These are phyloP conservation scores for Rachycentron canadum DNA, from an alignment of 2,797 vertebrate species.

Conservation along the genomic window DNA sequence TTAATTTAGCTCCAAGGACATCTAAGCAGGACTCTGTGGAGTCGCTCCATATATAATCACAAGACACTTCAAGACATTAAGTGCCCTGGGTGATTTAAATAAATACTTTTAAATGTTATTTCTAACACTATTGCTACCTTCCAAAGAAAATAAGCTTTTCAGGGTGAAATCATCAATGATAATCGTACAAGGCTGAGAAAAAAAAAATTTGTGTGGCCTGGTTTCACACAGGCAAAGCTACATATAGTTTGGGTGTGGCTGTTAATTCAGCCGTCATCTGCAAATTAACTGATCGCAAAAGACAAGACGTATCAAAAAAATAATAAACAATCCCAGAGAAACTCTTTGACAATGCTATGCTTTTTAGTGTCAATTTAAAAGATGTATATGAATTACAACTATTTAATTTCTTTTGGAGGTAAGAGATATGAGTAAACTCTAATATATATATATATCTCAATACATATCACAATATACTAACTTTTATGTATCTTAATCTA, in stretches of 20 bases:
- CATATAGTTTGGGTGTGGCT: neutral
- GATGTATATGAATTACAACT: too few relatives aligned
- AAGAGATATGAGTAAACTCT: neutral
- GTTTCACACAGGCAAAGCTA: neutral
- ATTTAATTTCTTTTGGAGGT: too few relatives aligned
- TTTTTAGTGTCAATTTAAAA: neutral
- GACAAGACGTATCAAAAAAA: neutral
- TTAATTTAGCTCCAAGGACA: slow-evolving; percentile 17
- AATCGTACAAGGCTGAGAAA: neutral
- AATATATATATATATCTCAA: neutral
- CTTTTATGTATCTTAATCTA: neutral
- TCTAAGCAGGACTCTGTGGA: slow-evolving; percentile 19
- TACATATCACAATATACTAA: neutral
- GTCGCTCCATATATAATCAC: slow-evolving; percentile 28
- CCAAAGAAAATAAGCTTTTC: neutral
- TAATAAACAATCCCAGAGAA: too few relatives aligned
- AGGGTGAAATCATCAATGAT: neutral
- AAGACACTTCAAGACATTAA: neutral
- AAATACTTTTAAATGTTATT: neutral
- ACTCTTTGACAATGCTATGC: too few relatives aligned
- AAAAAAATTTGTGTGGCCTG: too few relatives aligned
- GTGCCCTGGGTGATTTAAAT: neutral
- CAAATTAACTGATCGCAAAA: neutral
- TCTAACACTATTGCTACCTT: neutral
- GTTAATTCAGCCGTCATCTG: neutral